A percentile compares a stretch with the other conserved stretches of the same genome.
Conservation (phyloP, 2,888 invertebrate species). For the Oxytorus armatus region DNA sequence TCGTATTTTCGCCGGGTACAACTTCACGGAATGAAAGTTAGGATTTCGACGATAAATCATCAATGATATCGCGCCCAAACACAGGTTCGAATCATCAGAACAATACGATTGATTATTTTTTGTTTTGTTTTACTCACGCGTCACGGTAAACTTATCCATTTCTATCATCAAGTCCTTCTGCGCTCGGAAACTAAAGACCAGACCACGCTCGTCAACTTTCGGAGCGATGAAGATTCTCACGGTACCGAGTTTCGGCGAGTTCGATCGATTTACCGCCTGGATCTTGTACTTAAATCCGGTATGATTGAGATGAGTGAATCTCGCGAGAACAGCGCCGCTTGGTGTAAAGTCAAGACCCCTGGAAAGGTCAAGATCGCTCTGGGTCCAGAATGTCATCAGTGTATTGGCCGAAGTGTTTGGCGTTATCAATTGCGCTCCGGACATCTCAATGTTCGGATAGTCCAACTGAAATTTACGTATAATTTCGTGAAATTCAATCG, state of each 20-base stretch:
- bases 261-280: conserved; percentile 86
- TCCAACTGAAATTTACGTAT: conserved; percentile 85
- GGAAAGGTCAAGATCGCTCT: conserved; percentile 91
- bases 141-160: conserved; percentile 89
- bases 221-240: conserved; percentile 90
- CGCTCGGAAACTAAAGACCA: conserved; percentile 87
- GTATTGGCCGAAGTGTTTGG: conserved; percentile 86
- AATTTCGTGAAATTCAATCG: background rate
- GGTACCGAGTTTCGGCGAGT: conserved; percentile 85
- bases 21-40: conserved; percentile 84
- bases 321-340: conserved; percentile 89
- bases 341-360: conserved; percentile 94
- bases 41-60: conserved; percentile 11
- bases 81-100: background rate
- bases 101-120: background rate
- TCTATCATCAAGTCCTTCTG: conserved; percentile 90
- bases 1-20: conserved; percentile 88
- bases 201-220: conserved; percentile 88
- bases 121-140: conserved; percentile 85
- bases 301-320: conserved; percentile 92
- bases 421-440: conserved; percentile 85
- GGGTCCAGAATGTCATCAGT: conserved; percentile 91
- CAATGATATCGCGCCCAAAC: background rate
- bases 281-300: conserved; percentile 89
- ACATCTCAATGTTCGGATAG: conserved; percentile 88